These are phyloP conservation scores for Hylaea fasciaria DNA, from an alignment of 2,888 invertebrate genomes.

Conservation along the genomic window DNA sequence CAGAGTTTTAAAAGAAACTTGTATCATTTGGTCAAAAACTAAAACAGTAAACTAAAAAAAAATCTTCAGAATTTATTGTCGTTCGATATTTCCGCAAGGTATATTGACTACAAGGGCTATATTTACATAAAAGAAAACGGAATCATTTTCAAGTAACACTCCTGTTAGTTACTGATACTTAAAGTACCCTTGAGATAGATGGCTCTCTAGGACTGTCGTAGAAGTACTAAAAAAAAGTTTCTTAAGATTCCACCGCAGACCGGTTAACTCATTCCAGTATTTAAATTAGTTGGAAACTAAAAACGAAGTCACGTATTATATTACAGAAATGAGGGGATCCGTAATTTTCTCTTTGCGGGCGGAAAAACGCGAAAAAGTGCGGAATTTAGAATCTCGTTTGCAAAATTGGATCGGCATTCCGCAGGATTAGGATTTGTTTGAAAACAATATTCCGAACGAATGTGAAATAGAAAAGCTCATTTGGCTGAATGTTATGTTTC, in stretches of 20 bases:
- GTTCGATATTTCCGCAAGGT: too few relatives aligned
- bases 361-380: slow-evolving; percentile 33
- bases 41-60: too few relatives aligned
- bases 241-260: not conserved
- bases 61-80: too few relatives aligned
- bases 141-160: too few relatives aligned
- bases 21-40: too few relatives aligned
- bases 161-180: too few relatives aligned
- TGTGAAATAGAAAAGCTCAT: slow-evolving; percentile 20
- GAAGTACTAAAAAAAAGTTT: not conserved
- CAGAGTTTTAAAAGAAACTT: too few relatives aligned
- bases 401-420: slow-evolving; percentile 42
- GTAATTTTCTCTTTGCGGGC: slow-evolving; percentile 34
- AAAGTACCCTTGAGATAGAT: too few relatives aligned
- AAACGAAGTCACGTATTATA: slow-evolving; percentile 62
- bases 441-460: slow-evolving; percentile 39
- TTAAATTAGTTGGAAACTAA: slow-evolving; percentile 53
- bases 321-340: slow-evolving; percentile 52
- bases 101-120: too few relatives aligned
- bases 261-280: slow-evolving; percentile 29
- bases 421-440: slow-evolving; percentile 39
- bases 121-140: too few relatives aligned
- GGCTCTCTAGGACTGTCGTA: not conserved
- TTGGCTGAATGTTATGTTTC: slow-evolving; percentile 13
- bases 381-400: slow-evolving; percentile 44